These are phyloP conservation scores for Lutraria lutraria DNA, from an alignment of 2,888 invertebrate genomes.

Conservation along the genomic window DNA sequence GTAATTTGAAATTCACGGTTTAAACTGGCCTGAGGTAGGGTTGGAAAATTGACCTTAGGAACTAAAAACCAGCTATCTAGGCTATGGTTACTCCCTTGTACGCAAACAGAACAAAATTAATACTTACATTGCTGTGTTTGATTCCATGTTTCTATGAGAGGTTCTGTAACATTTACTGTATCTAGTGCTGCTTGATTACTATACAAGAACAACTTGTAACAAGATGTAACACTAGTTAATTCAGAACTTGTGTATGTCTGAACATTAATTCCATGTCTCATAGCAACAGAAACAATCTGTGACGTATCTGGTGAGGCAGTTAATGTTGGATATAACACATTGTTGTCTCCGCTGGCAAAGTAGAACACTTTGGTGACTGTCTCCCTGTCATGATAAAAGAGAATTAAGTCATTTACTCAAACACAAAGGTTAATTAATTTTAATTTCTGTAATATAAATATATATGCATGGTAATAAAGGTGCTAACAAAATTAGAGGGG, in stretches of 20 bases:
- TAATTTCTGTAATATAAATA: background rate
- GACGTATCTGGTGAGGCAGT: conserved; percentile 52
- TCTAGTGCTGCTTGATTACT: conserved; percentile 22
- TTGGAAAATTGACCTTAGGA: no score
- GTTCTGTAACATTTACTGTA: background rate
- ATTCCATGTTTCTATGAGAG: conserved; percentile 51
- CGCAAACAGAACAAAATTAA: no score
- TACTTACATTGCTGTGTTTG: conserved; percentile 40
- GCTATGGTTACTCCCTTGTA: no score
- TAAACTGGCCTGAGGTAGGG: no score
- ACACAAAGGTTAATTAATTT: background rate
- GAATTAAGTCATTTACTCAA: background rate
- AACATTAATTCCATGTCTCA: background rate
- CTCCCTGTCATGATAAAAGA: conserved; percentile 45
- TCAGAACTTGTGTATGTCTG: conserved; percentile 50
- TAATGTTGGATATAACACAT: conserved; percentile 58
- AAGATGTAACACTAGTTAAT: conserved; percentile 31
- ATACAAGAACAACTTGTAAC: conserved; percentile 51
- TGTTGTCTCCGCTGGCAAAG: conserved; percentile 50
- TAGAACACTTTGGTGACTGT: conserved; percentile 68
- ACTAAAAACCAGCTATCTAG: no score
- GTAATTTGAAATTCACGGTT: no score
- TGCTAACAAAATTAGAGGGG: no score
- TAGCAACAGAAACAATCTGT: background rate
- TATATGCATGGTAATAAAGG: no score